These are phyloP conservation scores for Rhabditoides inermis DNA, from an alignment of 2,888 invertebrate species.

Conservation along the genomic window DNA sequence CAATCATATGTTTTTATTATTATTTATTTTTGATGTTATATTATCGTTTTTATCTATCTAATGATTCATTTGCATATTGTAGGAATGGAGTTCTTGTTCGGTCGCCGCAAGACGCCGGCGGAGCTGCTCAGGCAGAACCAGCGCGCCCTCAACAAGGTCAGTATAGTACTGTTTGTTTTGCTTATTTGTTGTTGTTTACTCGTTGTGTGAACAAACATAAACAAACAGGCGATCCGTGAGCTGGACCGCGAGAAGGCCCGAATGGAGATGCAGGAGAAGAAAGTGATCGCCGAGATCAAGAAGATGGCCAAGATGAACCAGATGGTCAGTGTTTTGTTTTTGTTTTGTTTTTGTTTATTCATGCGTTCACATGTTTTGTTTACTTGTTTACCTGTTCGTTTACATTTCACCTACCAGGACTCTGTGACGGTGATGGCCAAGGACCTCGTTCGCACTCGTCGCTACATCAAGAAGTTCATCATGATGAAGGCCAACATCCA, in stretches of 20 bases:
- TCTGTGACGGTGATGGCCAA: constrained; percentile 99
- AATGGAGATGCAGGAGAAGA: constrained; percentile 99
- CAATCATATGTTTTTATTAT: no score
- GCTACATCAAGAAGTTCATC: constrained; percentile 93
- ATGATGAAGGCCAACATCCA: constrained; percentile 98
- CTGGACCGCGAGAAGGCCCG: constrained; percentile 62
- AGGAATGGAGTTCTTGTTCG: constrained; percentile 66
- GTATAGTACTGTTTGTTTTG: no score
- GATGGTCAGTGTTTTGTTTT: constrained; percentile 65
- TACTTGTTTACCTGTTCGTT: neutral
- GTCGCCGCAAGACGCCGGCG: constrained; percentile 87
- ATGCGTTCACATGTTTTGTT: neutral
- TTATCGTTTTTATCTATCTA: neutral
- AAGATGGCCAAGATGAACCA: constrained; percentile 97
- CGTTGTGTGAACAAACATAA: no score
- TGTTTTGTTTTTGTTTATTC: neutral
- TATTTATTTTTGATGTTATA: neutral
- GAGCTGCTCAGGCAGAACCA: constrained; percentile 97
- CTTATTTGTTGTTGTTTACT: no score
- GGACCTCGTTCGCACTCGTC: constrained; percentile 87
- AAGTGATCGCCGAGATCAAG: constrained; percentile 92
- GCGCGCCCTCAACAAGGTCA: constrained; percentile 76
- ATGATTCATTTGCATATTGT: neutral
- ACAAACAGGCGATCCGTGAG: constrained; percentile 88
- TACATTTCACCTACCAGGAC: no score